A percentile compares a stretch with the other conserved stretches of the same genome.
Evolutionary conservation across 2,888 invertebrate genomes (phyloP).

Genomic region (Cheilosia grossa): DNA sequence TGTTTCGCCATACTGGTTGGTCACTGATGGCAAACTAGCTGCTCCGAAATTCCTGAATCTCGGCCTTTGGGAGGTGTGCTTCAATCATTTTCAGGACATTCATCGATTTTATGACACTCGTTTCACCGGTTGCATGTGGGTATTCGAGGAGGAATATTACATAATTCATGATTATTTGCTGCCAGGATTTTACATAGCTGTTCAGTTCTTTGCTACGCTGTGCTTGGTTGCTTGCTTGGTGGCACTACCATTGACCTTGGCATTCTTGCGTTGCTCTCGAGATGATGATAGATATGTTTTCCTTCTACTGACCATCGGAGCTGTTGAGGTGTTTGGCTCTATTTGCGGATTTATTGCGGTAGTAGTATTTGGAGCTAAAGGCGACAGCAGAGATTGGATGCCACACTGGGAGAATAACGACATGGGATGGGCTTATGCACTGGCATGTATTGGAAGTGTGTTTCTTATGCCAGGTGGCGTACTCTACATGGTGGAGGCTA

Average conservation of each 20-base stretch:
- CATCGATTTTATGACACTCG: slow-evolving; percentile 92
- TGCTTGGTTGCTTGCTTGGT: slow-evolving; percentile 92
- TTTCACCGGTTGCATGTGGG: slow-evolving; percentile 97
- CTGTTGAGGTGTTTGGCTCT: slow-evolving; percentile 89
- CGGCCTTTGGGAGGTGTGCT: slow-evolving; percentile 98
- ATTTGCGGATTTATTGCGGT: slow-evolving; percentile 92
- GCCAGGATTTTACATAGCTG: slow-evolving; percentile 96
- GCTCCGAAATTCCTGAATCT: slow-evolving; percentile 92
- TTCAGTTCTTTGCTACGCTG: slow-evolving; percentile 96
- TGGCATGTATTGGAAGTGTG: slow-evolving; percentile 92
- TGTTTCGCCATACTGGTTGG: slow-evolving; percentile 94
- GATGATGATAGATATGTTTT: slow-evolving; percentile 91
- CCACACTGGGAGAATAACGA: slow-evolving; percentile 98
- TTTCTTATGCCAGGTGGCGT: slow-evolving; percentile 90
- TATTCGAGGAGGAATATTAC: slow-evolving; percentile 98
- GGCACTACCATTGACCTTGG: slow-evolving; percentile 88
- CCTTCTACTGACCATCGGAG: slow-evolving; percentile 89
- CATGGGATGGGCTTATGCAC: slow-evolving; percentile 96
- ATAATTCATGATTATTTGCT: slow-evolving; percentile 95
- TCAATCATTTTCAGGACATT: slow-evolving; percentile 93
- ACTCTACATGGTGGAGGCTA: slow-evolving; percentile 92
- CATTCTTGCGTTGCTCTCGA: slow-evolving; percentile 89
- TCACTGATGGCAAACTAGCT: slow-evolving; percentile 90
- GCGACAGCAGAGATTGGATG: slow-evolving; percentile 97
- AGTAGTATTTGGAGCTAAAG: slow-evolving; percentile 94